Conservation (phyloP, 2,888 invertebrate genomes). For the Cataglyphis rosenhaueri region DNA sequence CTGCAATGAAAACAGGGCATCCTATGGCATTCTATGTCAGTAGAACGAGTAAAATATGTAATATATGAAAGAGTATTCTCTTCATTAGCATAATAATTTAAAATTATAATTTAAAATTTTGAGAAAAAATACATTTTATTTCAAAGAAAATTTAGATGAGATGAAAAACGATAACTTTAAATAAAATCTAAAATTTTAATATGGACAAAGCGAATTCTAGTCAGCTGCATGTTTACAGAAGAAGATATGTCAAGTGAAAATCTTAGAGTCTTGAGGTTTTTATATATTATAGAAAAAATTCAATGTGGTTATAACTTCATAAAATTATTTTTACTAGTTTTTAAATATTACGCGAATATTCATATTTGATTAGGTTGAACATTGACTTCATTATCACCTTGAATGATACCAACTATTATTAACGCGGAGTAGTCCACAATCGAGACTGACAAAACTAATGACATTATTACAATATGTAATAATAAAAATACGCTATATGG, state of each 20-base stretch:
- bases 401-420: not conserved
- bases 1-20: not conserved
- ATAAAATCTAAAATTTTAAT: not conserved
- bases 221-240: not conserved
- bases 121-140: not conserved
- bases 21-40: not conserved
- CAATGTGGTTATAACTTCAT: not conserved
- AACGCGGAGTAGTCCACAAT: not conserved
- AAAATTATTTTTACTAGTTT: conserved; percentile 13
- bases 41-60: not conserved
- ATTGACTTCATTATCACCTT: not conserved
- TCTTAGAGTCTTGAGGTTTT: not conserved
- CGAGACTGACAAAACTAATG: conserved; percentile 21
- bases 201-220: not conserved
- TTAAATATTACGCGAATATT: conserved; percentile 17
- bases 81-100: not conserved
- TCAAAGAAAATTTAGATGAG: not conserved
- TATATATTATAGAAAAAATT: not conserved
- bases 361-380: not conserved
- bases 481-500: conserved; percentile 23
- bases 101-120: not conserved
- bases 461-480: conserved; percentile 1
- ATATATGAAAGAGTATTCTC: too few species aligned
- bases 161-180: not conserved
- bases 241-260: not conserved